Evolutionary conservation across 37 sponge, comb jelly and placozoan species (phyloP), one percentile per base, ranked within the genome.

Genomic region (Corticium candelabrum): DNA sequence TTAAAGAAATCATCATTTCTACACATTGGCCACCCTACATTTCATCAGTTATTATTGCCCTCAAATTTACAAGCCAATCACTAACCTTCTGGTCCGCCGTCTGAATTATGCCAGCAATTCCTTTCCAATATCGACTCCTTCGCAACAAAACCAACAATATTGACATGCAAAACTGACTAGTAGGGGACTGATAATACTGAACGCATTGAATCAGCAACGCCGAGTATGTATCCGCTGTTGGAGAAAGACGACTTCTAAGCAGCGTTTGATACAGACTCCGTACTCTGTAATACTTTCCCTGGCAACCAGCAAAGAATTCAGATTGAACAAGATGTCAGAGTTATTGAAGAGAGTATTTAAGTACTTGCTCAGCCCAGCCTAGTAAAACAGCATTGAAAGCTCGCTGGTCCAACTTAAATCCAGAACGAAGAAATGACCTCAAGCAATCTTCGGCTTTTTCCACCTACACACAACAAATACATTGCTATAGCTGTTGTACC

Each of bases 321-420:
- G n/a, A n/a, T n/a, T n/a, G n/a, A n/a, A n/a, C n/a, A n/a, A n/a
- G n/a, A n/a, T n/a, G n/a, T n/a, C n/a, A n/a, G n/a, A n/a, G n/a
- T n/a, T n/a, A n/a, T n/a, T n/a, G n/a, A n/a, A n/a, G n/a, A n/a
- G n/a, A n/a, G n/a, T n/a, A n/a, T n/a, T n/a, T n/a, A 41, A 27
- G 0, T 73, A 87, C 92, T 86, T 85, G 76, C 33, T 85, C 67
- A 2, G 50, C 81, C 86, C 86, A 91, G 1, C 84, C 83, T 41
- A 67, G 7, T 4, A 91, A 34, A 68, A 91, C 69, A 31, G 57
- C 70, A 76, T 88, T 91, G 78, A 84, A 91, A 1, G 85, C 79
- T 4, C 38, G 62, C 2, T 74, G 78, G 35, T 74, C 41, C 74
- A 91, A 91, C 34, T 82, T 78, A 74, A 87, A 86, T 29, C 92